Base-by-base conservation (phyloP, 2,888 invertebrate species). In the Hermaeophaga mercurialis region DNA sequence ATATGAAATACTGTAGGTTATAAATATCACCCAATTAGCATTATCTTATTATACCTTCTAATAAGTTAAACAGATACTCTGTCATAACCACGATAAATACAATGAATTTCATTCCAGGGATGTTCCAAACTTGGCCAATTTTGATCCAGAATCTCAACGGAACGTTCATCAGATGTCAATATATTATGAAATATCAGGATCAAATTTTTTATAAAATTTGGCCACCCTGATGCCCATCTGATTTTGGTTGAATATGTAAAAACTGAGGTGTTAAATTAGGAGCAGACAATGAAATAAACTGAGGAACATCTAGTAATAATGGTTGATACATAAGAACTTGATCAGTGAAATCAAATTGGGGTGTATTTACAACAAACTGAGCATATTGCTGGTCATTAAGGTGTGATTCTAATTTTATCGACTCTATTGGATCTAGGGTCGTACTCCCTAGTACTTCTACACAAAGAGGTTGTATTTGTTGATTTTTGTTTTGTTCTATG, bases 251-350 rank as follows among this genome's bases (percentile, higher is more conserved):
- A 34, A 75, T 64, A 54, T 75, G 75, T 6, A 74, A 69, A 58
- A 73, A 73, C 63, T 75, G 73, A 17, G 73, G 70, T 6, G 70
- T 66, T 47, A 72, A 61, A 46, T 66, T 67, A 52, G 70, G 68
- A 22, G 67, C 54, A 9, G 70, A 63, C 1, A 73, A 67, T 9
- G 74, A 72, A 56, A 75, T 70, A 8, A 73, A 63, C 59, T 75
- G 74, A 18, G 71, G 62, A n/a, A 73, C 70, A 58, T 76, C 75
- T 55, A 76, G 72, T 69, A 75, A 68, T 26, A 75, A 65, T 5
- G 74, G 74, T 54, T 75, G 74, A 60, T 74, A 76, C 71, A 75
- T 73, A 17, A 75, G 58, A 24, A 75, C 62, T 12, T 73, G 72
- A 52, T 75, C 75, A 2, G 68, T 60, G 48, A 72, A 60, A 54